These are phyloP conservation scores for Epinephelus moara DNA, from an alignment of 2,113 vertebrate genomes.

Conservation along the genomic window DNA sequence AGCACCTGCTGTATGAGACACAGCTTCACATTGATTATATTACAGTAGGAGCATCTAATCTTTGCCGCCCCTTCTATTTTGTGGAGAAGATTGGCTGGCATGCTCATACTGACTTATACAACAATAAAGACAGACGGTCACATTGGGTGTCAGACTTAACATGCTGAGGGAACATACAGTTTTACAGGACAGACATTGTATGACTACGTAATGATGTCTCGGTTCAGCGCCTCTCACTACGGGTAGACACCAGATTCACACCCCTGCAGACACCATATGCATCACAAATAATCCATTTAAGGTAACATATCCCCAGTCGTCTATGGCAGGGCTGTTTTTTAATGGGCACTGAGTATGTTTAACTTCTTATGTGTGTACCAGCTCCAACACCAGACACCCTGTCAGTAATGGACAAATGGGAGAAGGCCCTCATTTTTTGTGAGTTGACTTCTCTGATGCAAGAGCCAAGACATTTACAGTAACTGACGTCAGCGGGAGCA, in stretches of 20 bases:
- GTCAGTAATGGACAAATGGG: slow-evolving; percentile 17
- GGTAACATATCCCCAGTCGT: neutral
- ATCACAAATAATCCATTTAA: slow-evolving; percentile 1
- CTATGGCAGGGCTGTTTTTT: neutral
- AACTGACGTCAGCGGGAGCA: slow-evolving; percentile 6
- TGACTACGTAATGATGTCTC: neutral
- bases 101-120: neutral
- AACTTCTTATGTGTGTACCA: slow-evolving; percentile 8
- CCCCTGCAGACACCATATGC: neutral
- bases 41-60: neutral
- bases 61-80: neutral
- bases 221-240: neutral
- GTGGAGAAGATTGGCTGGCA: neutral
- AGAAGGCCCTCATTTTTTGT: neutral
- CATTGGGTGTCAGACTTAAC: neutral
- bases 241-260: neutral
- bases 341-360: slow-evolving; percentile 1
- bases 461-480: slow-evolving; percentile 17
- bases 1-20: slow-evolving; percentile 9
- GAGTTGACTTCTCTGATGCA: neutral
- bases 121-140: neutral
- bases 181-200: neutral
- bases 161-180: neutral
- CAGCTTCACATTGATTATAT: slow-evolving; percentile 9
- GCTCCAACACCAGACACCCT: neutral